Conservation (phyloP, 2,888 invertebrate genomes). For the Argyresthia goedartella region DNA sequence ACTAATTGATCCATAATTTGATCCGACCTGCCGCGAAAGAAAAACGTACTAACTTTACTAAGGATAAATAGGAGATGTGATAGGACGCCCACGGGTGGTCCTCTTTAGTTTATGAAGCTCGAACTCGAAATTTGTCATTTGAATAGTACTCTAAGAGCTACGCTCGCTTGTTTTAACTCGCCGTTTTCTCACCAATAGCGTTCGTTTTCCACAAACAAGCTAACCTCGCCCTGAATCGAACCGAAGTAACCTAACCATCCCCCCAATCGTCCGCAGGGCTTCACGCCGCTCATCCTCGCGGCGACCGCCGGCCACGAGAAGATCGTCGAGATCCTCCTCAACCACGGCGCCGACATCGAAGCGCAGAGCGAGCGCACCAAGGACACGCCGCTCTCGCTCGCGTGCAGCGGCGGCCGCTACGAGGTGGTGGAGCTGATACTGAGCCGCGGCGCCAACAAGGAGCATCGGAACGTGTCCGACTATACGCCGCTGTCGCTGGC, state of each 20-base stretch:
- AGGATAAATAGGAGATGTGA: too few species aligned
- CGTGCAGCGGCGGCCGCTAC: slow-evolving; percentile 97
- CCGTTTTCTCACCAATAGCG: too few species aligned
- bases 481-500: slow-evolving; percentile 99
- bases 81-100: too few species aligned
- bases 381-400: slow-evolving; percentile 96
- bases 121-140: too few species aligned
- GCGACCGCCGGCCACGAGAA: slow-evolving; percentile 90
- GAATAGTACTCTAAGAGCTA: too few species aligned
- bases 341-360: slow-evolving; percentile 96
- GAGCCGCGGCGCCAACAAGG: slow-evolving; percentile 93
- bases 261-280: slow-evolving; percentile 73
- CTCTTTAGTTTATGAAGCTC: too few species aligned
- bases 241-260: not conserved
- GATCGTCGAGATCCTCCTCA: slow-evolving; percentile 93
- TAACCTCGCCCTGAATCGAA: too few species aligned
- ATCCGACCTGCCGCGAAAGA: too few species aligned
- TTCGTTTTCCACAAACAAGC: too few species aligned
- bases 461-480: slow-evolving; percentile 98
- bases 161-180: too few species aligned
- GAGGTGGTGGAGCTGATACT: slow-evolving; percentile 92
- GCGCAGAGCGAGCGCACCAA: slow-evolving; percentile 99
- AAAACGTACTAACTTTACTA: too few species aligned
- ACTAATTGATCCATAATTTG: too few species aligned
- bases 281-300: slow-evolving; percentile 96